A percentile compares a stretch with the other conserved stretches of the same genome.
These are phyloP conservation scores for Perizoma flavofasciatum DNA, from an alignment of 2,888 invertebrate genomes.

Conservation along the genomic window DNA sequence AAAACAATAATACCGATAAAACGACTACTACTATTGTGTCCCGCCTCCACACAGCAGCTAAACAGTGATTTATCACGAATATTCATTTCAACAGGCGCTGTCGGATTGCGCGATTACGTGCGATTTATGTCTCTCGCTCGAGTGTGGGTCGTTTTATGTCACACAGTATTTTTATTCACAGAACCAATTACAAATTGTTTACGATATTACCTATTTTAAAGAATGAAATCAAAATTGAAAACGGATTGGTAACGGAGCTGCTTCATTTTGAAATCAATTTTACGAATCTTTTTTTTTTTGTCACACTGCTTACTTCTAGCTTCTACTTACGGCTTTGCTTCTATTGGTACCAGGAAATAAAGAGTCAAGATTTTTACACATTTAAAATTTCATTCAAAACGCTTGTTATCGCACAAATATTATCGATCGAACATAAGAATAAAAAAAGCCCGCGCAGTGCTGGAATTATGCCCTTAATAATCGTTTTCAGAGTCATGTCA, in stretches of 20 bases:
- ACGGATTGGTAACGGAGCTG: too few species aligned
- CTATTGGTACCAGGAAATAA: too few species aligned
- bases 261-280: too few species aligned
- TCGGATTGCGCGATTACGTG: conserved; percentile 77
- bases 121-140: conserved; percentile 71
- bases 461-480: not conserved
- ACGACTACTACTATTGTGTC: conserved; percentile 20
- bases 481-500: conserved; percentile 10
- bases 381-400: too few species aligned
- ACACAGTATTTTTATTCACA: conserved; percentile 22
- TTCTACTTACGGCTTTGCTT: too few species aligned
- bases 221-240: not conserved
- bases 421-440: too few species aligned
- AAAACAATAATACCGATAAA: not conserved
- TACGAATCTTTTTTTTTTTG: too few species aligned
- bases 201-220: not conserved
- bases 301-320: too few species aligned
- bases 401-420: too few species aligned
- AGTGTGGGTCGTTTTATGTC: conserved; percentile 37
- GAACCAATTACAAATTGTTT: conserved; percentile 1
- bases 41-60: conserved; percentile 63
- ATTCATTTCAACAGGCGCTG: conserved; percentile 80
- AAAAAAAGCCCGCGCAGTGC: too few species aligned
- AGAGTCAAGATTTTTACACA: too few species aligned
- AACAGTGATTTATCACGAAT: conserved; percentile 80